Evolutionary conservation across 92 coral and sea anemone genomes (phyloP).

Genomic region (Bergia puertoricense): DNA sequence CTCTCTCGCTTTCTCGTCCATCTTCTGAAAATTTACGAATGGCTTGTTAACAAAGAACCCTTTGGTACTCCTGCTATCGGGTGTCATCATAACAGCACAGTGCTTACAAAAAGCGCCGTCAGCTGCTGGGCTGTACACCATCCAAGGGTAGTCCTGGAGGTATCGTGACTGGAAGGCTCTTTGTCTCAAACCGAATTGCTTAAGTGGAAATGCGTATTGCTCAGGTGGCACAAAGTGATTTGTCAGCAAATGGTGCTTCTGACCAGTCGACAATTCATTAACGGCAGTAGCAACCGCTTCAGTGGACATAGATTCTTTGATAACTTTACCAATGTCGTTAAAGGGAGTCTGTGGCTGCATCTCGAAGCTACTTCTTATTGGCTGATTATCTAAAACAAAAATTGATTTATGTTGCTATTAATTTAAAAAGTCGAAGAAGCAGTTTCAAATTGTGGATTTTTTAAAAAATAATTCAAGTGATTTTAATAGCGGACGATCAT

Average conservation of each 20-base stretch:
- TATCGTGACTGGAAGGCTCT: slow-evolving; percentile 34
- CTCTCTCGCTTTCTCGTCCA: slow-evolving; percentile 32
- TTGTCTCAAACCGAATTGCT: slow-evolving; percentile 22
- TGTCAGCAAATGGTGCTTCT: slow-evolving; percentile 32
- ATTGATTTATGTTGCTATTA: slow-evolving; percentile 19
- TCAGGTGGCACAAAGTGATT: slow-evolving; percentile 29
- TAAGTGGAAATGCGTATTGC: slow-evolving; percentile 27
- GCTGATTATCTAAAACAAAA: slow-evolving; percentile 28
- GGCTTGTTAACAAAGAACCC: slow-evolving; percentile 39
- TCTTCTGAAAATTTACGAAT: slow-evolving; percentile 23
- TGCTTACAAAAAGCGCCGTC: slow-evolving; percentile 32
- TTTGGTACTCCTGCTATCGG: slow-evolving; percentile 29
- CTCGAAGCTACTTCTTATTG: slow-evolving; percentile 19
- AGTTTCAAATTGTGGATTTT: background rate
- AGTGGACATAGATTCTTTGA: slow-evolving; percentile 21
- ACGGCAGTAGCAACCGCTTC: slow-evolving; percentile 35
- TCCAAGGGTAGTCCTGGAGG: slow-evolving; percentile 29
- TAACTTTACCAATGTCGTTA: slow-evolving; percentile 30
- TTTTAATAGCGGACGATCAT: background rate
- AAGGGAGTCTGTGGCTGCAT: slow-evolving; percentile 8
- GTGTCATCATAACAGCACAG: slow-evolving; percentile 32
- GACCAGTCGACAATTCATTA: slow-evolving; percentile 24
- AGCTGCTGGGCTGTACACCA: slow-evolving; percentile 34
- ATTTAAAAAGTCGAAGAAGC: background rate
- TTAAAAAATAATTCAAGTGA: background rate